Evolutionary conservation across 2,797 vertebrate species (phyloP).

Genomic region (Trematomus bernacchii): DNA sequence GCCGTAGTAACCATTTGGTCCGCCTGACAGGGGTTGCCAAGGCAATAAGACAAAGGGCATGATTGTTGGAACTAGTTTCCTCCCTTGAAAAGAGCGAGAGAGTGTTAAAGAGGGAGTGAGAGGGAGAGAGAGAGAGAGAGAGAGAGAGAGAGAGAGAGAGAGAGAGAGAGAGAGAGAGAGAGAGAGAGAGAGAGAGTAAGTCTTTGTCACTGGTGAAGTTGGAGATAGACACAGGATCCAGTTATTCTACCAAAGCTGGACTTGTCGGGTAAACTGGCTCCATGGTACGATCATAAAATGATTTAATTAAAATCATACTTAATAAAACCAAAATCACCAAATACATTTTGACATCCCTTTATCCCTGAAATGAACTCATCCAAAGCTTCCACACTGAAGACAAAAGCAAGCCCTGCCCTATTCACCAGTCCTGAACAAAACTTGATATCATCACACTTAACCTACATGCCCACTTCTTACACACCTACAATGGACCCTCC

Average conservation of each 20-base stretch:
- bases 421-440: slow-evolving; percentile 28
- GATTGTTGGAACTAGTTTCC: slow-evolving; percentile 86
- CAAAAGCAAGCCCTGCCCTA: not conserved
- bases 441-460: slow-evolving; percentile 53
- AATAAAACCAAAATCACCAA: slow-evolving; percentile 3
- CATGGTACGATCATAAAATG: slow-evolving; percentile 36
- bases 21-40: slow-evolving; percentile 83
- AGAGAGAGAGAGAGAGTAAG: slow-evolving; percentile 52
- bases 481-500: slow-evolving; percentile 54
- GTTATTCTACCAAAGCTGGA: slow-evolving; percentile 78
- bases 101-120: slow-evolving; percentile 70
- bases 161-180: slow-evolving; percentile 61
- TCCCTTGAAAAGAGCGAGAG: slow-evolving; percentile 81
- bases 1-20: slow-evolving; percentile 84
- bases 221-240: slow-evolving; percentile 82
- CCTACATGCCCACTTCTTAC: slow-evolving; percentile 37
- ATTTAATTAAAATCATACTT: slow-evolving; percentile 15
- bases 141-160: slow-evolving; percentile 67
- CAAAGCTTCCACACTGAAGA: not conserved
- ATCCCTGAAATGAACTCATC: not conserved
- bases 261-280: slow-evolving; percentile 53
- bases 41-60: slow-evolving; percentile 85
- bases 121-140: slow-evolving; percentile 66
- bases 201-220: slow-evolving; percentile 81
- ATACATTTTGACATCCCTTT: slow-evolving; percentile 7